Percentiles rank a stretch among this genome's conserved stretches.
phyloP scores from a whole-genome alignment of 2,888 invertebrate genomes.

The Asteroscopus sphinx region DNA sequence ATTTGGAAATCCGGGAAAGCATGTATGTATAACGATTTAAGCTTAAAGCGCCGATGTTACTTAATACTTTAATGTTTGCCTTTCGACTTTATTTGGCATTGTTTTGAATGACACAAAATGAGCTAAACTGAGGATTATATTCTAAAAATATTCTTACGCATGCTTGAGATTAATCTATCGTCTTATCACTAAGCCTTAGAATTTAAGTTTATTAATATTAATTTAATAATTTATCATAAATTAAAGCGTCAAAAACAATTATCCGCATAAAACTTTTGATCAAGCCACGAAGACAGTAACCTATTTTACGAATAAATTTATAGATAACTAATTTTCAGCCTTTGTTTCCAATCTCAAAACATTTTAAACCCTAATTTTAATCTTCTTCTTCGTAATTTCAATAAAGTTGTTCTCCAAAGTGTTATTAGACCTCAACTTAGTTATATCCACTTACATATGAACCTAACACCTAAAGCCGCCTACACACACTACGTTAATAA shows the following conservation, averaged over 20 bases:
- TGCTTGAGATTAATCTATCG: slow-evolving; percentile 10
- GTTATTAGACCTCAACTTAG: slow-evolving; percentile 21
- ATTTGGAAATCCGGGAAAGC: too few species aligned
- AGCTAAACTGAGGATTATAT: slow-evolving; percentile 22
- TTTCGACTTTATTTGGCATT: slow-evolving; percentile 30
- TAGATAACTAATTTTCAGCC: slow-evolving; percentile 43
- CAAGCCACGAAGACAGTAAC: slow-evolving; percentile 46
- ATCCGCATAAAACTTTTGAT: slow-evolving; percentile 48
- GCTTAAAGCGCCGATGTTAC: slow-evolving; percentile 11
- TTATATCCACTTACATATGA: slow-evolving; percentile 18
- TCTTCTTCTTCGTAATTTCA: slow-evolving; percentile 19
- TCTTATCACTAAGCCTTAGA: not conserved
- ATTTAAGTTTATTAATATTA: slow-evolving; percentile 17
- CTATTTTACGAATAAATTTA: slow-evolving; percentile 49
- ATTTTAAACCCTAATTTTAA: slow-evolving; percentile 33
- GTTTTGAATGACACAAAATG: slow-evolving; percentile 23
- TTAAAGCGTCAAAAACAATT: slow-evolving; percentile 51
- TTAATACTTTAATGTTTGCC: slow-evolving; percentile 36
- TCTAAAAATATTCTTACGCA: slow-evolving; percentile 17
- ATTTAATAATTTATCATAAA: slow-evolving; percentile 36
- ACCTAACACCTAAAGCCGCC: slow-evolving; percentile 29
- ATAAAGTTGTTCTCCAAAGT: slow-evolving; percentile 16
- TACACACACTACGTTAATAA: slow-evolving; percentile 37
- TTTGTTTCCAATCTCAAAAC: slow-evolving; percentile 27
- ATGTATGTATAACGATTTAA: slow-evolving; percentile 18